These are phyloP conservation scores for Melieria crassipennis DNA, from an alignment of 2,888 invertebrate species.

Conservation along the genomic window DNA sequence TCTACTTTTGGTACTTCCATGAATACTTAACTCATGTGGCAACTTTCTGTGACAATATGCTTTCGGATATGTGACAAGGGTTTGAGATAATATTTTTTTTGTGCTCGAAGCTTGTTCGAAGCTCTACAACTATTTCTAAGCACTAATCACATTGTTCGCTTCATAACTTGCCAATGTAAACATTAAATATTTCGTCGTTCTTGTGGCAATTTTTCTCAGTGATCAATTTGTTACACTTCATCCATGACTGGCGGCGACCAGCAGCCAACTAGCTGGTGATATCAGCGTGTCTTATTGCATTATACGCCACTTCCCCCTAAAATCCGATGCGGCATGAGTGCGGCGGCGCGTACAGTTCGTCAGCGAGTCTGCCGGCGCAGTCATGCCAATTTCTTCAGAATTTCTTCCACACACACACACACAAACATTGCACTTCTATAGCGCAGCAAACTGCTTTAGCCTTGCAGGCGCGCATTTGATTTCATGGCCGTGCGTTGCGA, in stretches of 20 bases:
- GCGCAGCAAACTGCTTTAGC: too few species aligned
- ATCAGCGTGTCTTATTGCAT: slow-evolving; percentile 14
- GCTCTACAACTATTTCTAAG: too few species aligned
- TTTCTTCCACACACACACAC: background rate
- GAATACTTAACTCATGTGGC: too few species aligned
- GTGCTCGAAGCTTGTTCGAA: too few species aligned
- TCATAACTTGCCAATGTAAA: too few species aligned
- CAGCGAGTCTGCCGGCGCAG: background rate
- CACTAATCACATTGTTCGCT: too few species aligned
- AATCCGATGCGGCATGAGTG: background rate
- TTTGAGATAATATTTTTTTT: too few species aligned
- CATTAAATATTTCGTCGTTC: too few species aligned
- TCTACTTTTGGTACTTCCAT: too few species aligned
- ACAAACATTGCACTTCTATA: too few species aligned
- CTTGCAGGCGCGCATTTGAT: slow-evolving; percentile 10
- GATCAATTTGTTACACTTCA: slow-evolving; percentile 21
- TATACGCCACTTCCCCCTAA: slow-evolving; percentile 6
- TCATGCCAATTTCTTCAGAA: slow-evolving; percentile 11
- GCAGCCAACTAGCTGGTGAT: slow-evolving; percentile 13
- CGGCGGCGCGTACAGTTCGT: slow-evolving; percentile 10
- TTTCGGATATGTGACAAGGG: too few species aligned
- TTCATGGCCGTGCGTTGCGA: background rate
- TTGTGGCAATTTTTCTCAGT: slow-evolving; percentile 13
- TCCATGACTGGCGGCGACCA: background rate
- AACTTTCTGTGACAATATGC: too few species aligned